Conservation (phyloP, 2,797 vertebrate genomes). For the Argentina silus region DNA sequence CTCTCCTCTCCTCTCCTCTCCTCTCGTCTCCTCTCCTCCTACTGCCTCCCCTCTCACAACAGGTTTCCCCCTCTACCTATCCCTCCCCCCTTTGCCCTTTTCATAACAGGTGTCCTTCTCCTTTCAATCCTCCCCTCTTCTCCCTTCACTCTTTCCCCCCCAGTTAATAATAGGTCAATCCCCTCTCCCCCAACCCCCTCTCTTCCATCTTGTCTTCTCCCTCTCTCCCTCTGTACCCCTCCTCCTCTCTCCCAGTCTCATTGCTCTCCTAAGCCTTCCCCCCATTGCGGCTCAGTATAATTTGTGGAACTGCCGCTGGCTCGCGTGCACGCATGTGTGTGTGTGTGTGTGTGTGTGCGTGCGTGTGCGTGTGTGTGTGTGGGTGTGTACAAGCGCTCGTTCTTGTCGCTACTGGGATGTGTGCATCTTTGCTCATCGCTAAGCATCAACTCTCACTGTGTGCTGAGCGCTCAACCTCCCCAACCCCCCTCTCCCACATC, state of each 20-base stretch:
- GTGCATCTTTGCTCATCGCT: not conserved
- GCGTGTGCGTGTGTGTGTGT: not conserved
- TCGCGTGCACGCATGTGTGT: not conserved
- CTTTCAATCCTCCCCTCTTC: not conserved
- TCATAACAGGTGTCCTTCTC: not conserved
- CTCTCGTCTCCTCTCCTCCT: not conserved
- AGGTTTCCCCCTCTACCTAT: not conserved
- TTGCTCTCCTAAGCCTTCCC: too few species aligned
- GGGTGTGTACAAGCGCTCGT: not conserved
- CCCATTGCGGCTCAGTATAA: not conserved
- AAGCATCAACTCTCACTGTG: not conserved
- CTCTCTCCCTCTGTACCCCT: not conserved
- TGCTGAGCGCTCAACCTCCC: not conserved
- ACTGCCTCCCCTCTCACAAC: not conserved
- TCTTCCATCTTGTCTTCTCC: not conserved
- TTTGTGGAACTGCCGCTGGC: not conserved
- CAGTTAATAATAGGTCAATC: constrained; percentile 3
- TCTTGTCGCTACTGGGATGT: not conserved
- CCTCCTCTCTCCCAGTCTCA: not conserved
- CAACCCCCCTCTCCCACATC: not conserved
- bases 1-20: not conserved
- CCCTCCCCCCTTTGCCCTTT: not conserved
- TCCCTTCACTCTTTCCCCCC: not conserved
- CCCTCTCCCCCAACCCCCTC: not conserved
- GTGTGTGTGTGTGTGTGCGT: not conserved